A percentile compares a stretch with the other conserved stretches of the same genome.
Conservation (phyloP, 2,888 invertebrate genomes). For the Erannis defoliaria region DNA sequence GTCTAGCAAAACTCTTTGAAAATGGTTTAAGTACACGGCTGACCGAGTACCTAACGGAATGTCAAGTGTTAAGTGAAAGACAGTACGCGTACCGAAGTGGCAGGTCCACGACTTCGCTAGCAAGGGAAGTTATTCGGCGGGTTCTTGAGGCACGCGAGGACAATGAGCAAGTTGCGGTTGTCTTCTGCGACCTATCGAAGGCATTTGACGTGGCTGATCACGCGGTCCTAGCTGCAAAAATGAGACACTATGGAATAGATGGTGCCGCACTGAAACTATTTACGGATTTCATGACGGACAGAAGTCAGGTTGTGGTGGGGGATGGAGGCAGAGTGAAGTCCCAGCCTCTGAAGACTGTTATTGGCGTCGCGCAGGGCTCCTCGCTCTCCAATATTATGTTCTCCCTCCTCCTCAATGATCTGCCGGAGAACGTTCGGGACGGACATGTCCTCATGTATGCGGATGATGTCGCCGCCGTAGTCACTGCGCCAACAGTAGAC, state of each 20-base stretch:
- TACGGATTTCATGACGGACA: neutral
- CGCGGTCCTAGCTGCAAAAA: neutral
- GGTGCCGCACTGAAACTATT: too few relatives aligned
- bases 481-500: too few relatives aligned
- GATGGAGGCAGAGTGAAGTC: neutral
- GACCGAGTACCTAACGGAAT: neutral
- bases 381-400: too few relatives aligned
- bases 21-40: neutral
- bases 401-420: too few relatives aligned
- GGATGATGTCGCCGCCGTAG: too few relatives aligned
- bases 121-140: neutral
- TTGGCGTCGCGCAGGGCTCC: too few relatives aligned
- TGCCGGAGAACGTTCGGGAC: too few relatives aligned
- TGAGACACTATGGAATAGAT: too few relatives aligned
- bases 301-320: neutral
- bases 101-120: neutral
- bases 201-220: too few relatives aligned
- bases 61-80: neutral
- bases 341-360: neutral
- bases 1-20: neutral
- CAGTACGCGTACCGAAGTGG: neutral
- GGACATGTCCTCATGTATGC: too few relatives aligned
- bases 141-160: neutral
- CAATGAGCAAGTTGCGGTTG: neutral
- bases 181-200: too few relatives aligned